Evolutionary conservation across 2,888 invertebrate genomes (phyloP).

Genomic region (Sarcophaga variegata): DNA sequence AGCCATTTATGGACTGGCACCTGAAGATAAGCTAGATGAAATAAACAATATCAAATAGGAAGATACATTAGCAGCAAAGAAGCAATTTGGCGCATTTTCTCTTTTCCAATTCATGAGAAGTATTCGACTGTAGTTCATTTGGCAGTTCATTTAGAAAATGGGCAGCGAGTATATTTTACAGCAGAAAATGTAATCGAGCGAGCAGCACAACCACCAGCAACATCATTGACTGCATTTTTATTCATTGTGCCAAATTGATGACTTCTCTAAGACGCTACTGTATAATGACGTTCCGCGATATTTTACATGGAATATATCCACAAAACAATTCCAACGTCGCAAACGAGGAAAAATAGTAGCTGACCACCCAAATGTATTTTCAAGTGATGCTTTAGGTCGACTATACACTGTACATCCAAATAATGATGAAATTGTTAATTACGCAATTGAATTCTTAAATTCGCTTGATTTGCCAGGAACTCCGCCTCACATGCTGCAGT

Average conservation of each 20-base stretch:
- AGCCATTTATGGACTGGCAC: neutral
- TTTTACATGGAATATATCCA: constrained; percentile 76
- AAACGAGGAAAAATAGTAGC: constrained; percentile 74
- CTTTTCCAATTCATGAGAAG: neutral
- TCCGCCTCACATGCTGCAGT: constrained; percentile 14
- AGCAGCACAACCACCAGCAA: constrained; percentile 56
- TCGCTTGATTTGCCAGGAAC: too few species aligned
- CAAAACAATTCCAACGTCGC: constrained; percentile 74
- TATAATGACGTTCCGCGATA: constrained; percentile 76
- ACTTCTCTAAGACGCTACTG: constrained; percentile 72
- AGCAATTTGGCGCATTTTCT: too few species aligned
- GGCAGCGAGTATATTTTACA: constrained; percentile 52
- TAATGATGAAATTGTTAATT: constrained; percentile 1
- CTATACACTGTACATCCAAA: constrained; percentile 43
- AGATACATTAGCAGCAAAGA: too few species aligned
- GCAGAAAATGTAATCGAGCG: constrained; percentile 61
- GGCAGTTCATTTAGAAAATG: constrained; percentile 44
- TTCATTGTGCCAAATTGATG: constrained; percentile 55
- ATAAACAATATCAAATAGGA: too few species aligned
- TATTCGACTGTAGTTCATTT: constrained; percentile 58
- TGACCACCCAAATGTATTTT: constrained; percentile 65
- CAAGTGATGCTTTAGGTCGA: constrained; percentile 25
- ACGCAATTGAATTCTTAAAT: too few species aligned
- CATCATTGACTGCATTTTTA: constrained; percentile 60
- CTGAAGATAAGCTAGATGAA: too few species aligned